Base-by-base conservation (phyloP, 2,888 invertebrate species). In the Drosophila recens region DNA sequence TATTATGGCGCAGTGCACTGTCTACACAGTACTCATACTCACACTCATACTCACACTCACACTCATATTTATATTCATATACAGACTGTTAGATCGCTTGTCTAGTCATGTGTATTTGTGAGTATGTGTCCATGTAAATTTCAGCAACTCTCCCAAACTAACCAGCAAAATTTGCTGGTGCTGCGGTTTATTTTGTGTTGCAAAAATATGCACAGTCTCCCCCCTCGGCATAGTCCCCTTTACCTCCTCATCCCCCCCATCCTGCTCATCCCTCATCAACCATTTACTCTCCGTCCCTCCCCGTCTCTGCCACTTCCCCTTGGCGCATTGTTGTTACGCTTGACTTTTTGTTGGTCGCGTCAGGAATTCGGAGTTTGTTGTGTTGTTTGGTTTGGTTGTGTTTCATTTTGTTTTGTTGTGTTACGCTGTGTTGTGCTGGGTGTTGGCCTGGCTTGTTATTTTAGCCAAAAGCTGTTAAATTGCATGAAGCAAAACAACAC, bases 391-490 rank as follows among this genome's bases (percentile, higher is more conserved):
- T n/a, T n/a, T 38, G 2, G 38, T 38, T n/a, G n/a, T n/a, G 36
- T 36, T 38, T 17, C 67, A 63, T 66, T 69, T 53, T 54, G 59
- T 57, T 65, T 20, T 45, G 45, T 23, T 45, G 45, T 45, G 45
- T 17, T 68, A 6, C 5, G 65, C 58, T 70, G 52, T 57, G 63
- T 57, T 65, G 17, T 23, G 45, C n/a, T 45, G 23, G 13, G 45
- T 80, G 82, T 68, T 79, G 65, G 67, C 59, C 76, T 63, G 87
- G 76, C 84, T 84, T 89, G 89, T 84, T 84, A 89, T 89, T 89
- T 88, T 89, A 74, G 87, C 84, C 89, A 89, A 89, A 84, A 84
- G 84, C 89, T 84, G 84, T 84, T 89, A 84, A 84, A 84, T 84
- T 84, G 89, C 87, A 80, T 74, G 87, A 89, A 89, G 76, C 89